These are phyloP conservation scores for Ruditapes philippinarum DNA, from an alignment of 1,140 invertebrate genomes.

Conservation along the genomic window DNA sequence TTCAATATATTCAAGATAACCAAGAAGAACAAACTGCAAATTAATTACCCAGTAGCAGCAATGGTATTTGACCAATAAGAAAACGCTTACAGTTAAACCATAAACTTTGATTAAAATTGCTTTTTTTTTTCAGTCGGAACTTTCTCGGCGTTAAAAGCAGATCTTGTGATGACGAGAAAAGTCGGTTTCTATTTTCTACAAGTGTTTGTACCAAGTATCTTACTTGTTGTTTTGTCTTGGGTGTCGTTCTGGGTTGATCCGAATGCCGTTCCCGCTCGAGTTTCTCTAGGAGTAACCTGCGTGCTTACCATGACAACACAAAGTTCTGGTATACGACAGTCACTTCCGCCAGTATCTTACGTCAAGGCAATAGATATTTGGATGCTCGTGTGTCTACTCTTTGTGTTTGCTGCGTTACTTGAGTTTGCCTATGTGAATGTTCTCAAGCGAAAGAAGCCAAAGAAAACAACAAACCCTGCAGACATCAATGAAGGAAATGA, in stretches of 20 bases:
- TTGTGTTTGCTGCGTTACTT: constrained; percentile 93
- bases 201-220: constrained; percentile 96
- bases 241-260: constrained; percentile 96
- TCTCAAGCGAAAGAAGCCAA: not conserved
- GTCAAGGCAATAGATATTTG: constrained; percentile 94
- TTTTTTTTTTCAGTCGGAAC: constrained; percentile 56
- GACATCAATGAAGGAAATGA: not conserved
- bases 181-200: constrained; percentile 95
- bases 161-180: constrained; percentile 70
- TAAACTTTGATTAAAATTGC: no score
- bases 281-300: constrained; percentile 87
- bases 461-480: not conserved
- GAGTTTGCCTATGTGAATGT: constrained; percentile 93
- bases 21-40: no score
- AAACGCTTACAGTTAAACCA: no score
- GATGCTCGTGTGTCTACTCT: constrained; percentile 96
- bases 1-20: no score
- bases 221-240: constrained; percentile 98
- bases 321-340: constrained; percentile 64
- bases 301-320: constrained; percentile 76
- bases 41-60: no score
- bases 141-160: constrained; percentile 70
- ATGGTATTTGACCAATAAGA: no score
- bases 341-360: constrained; percentile 73
- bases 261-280: constrained; percentile 89